Base-by-base conservation (phyloP, 2,113 vertebrate species). In the Calidris pugnax region DNA sequence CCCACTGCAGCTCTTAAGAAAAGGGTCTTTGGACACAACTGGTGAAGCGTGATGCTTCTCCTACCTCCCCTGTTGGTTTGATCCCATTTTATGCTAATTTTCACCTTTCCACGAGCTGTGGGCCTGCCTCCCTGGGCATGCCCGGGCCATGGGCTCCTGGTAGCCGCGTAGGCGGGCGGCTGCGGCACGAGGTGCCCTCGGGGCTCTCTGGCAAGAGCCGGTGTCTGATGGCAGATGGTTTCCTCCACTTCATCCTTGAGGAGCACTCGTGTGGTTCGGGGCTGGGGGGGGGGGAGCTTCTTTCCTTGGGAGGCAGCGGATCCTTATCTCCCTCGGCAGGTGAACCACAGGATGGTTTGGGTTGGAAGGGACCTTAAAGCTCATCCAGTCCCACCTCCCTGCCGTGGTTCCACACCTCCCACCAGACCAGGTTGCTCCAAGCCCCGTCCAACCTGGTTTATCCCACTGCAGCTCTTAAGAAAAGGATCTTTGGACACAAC, bases 211-310 rank as follows among this genome's bases (percentile, higher is more conserved):
- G 55, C 85, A 74, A 74, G 62, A 57, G 47, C 1, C 0, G 56
- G 37, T 24, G 33, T 57, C 74, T 39, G 76, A n/a, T 47, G 69
- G 64, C 47, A 82, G 33, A 48, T 8, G 24, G 19, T 32, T 47
- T 37, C 59, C 32, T 83, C 32, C 51, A 22, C 48, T 83, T 48
- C 7, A 0, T 45, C 57, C 17, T 19, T 19, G 50, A 18, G 66
- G 55, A 9, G 32, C 50, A 27, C 13, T 47, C 0, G 0, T 0
- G 2, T 21, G 39, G 41, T 56, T 62, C 0, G 2, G 19, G 28
- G 53, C 11, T 22, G 4, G 16, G 16, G 18, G 28, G 53, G 15
- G 28, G 4, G 16, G 16, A 47, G 45, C 45, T 47, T 47, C 19
- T 45, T 47, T 47, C 45, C 20, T 47, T 47, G 21, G 48, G 68